Evolutionary conservation across 53 echinoderm and acorn worm species (phyloP).

Genomic region (Paelopatides confundens): DNA sequence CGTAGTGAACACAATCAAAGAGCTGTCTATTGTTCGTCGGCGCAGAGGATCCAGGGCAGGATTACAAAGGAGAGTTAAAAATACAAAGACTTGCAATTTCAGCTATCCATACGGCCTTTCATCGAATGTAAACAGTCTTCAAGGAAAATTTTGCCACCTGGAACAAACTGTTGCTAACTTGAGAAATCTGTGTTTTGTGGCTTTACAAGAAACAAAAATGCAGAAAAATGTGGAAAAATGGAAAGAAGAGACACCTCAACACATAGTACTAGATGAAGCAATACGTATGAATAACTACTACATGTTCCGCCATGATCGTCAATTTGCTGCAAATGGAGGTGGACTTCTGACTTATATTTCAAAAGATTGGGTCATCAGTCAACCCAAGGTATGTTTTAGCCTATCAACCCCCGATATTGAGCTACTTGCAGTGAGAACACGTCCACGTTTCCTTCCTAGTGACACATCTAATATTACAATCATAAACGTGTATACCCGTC

Average conservation of each 20-base stretch:
- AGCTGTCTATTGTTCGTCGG: neutral
- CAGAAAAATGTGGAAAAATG: neutral
- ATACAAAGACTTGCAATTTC: neutral
- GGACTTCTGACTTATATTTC: constrained; percentile 8
- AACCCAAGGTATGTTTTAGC: constrained; percentile 8
- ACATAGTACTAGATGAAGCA: neutral
- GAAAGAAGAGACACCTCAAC: neutral
- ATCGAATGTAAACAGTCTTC: neutral
- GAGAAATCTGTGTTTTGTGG: neutral
- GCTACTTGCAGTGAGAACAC: neutral
- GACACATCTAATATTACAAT: constrained; percentile 9
- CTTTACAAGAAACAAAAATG: constrained; percentile 11
- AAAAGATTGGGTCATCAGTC: neutral
- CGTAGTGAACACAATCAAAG: neutral
- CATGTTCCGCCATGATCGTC: constrained; percentile 12
- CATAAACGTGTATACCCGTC: constrained; percentile 11
- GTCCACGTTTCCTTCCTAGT: constrained; percentile 23
- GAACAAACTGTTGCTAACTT: neutral
- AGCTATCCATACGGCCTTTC: neutral
- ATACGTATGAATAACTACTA: neutral
- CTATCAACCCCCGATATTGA: neutral
- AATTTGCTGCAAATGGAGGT: neutral
- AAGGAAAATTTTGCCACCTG: neutral
- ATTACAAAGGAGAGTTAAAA: neutral
- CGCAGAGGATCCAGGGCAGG: neutral